Base-by-base conservation (phyloP, 2,797 vertebrate genomes). In the Aulostomus chinensis region DNA sequence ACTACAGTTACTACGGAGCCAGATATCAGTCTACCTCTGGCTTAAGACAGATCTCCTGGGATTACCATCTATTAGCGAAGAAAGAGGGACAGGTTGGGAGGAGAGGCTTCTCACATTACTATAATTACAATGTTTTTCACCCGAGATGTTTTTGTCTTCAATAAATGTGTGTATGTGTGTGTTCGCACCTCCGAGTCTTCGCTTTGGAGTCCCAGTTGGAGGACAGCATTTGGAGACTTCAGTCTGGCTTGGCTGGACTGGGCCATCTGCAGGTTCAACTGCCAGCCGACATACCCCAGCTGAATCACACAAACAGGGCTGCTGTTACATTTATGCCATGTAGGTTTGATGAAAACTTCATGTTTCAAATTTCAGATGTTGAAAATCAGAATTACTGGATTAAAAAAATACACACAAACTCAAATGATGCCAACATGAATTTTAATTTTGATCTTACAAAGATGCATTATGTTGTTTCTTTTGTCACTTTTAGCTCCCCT, bases 261-360 rank as follows among this genome's bases (percentile, higher is more conserved):
- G 43, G 93, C 92, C 96, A 98, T 96, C 86, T 96, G 93, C 82
- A 99, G 93, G 84, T 94, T 97, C 77, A 99, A 90, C 88, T 97
- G 94, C 96, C 96, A 99, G 63, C 92, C 93, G 6, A 97, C 85
- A 2, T 88, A 92, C 70, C 96, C 95, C 45, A 98, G 92, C 97
- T 99, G 79, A 46, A 42, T 87, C 78, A 86, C 50, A 91, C 51
- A 58, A 42, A 53, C 1, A 5, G 2, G 36, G 26, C n/a, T n/a
- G n/a, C n/a, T n/a, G n/a, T n/a, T n/a, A n/a, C n/a, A n/a, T n/a
- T n/a, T n/a, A n/a, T n/a, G n/a, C n/a, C n/a, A n/a, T n/a, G n/a
- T n/a, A n/a, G n/a, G n/a, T n/a, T n/a, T n/a, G n/a, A n/a, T n/a
- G n/a, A n/a, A n/a, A n/a, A n/a, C n/a, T n/a, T n/a, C n/a, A n/a